Conservation (phyloP, 2,888 invertebrate species). For the Aromia moschata region DNA sequence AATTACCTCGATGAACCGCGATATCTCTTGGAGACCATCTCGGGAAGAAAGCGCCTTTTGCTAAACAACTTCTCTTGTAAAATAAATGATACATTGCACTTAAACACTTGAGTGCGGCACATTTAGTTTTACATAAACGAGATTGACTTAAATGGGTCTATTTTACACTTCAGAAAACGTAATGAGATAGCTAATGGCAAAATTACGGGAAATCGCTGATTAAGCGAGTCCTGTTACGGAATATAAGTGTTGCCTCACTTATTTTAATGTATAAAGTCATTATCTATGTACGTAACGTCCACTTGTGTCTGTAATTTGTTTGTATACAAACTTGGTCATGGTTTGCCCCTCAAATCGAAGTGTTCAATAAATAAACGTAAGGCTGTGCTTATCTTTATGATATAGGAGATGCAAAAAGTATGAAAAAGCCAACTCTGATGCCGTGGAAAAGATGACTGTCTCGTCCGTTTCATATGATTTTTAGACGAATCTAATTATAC, state of each 20-base stretch:
- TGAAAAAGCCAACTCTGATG: too few species aligned
- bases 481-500: too few species aligned
- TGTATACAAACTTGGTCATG: too few species aligned
- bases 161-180: background rate
- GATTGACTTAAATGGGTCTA: background rate
- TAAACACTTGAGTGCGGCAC: background rate
- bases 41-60: background rate
- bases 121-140: background rate
- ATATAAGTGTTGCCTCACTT: background rate
- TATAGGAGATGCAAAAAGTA: too few species aligned
- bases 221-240: background rate
- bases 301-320: too few species aligned
- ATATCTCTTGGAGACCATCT: background rate
- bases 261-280: background rate
- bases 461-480: too few species aligned
- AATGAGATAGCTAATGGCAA: background rate
- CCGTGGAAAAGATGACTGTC: too few species aligned
- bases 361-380: too few species aligned
- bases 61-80: background rate
- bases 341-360: too few species aligned
- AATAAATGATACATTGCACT: background rate
- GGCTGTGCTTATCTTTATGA: too few species aligned
- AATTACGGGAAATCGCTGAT: constrained; percentile 5
- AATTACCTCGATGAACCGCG: background rate
- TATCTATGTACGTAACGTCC: background rate